Evolutionary conservation across 2,113 vertebrate species (phyloP), one percentile per base, ranked within the genome.

Genomic region (Propithecus coquereli): DNA sequence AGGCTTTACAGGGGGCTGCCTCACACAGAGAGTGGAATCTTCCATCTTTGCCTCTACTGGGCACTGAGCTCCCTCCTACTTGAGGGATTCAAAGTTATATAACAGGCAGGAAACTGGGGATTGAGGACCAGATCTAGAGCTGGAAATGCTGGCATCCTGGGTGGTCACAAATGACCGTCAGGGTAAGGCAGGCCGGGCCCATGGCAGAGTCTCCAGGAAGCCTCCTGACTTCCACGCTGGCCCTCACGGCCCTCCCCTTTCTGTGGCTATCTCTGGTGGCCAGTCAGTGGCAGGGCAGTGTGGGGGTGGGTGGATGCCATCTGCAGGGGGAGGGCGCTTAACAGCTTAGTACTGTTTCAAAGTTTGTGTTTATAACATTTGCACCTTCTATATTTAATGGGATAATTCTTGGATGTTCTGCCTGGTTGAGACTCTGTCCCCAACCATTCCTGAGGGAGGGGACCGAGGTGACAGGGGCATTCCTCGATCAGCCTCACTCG

Each of bases 261-360:
- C 73, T n/a, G 30, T 8, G 45, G 66, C 22, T 37, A 1, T 40
- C 22, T 32, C 3, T 34, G 23, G n/a, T 6, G 17, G 45, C 37
- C 52, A 4, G 37, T 16, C 10, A 12, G 54, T 11, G 77, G 47
- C 68, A 66, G 71, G 73, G 63, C 25, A 37, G 16, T 30, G 22
- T 20, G 23, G 22, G 43, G n/a, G 18, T 5, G 40, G 25, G 11
- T 8, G 13, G 30, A 57, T 0, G 14, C 10, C 40, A 20, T 10
- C 47, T 23, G 45, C 37, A 37, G 32, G 4, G 0, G 23, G 13
- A 6, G 0, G 0, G 79, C 0, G 3, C 34, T 83, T 50, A 50
- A 18, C 37, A 79, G 23, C 37, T 68, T 13, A 3, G 3, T 32
- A 17, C 32, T 10, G 11, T n/a, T 88, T 73, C 34, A 43, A n/a